Base-by-base conservation (phyloP, 2,888 invertebrate genomes). In the Drosophila fungiperda region DNA sequence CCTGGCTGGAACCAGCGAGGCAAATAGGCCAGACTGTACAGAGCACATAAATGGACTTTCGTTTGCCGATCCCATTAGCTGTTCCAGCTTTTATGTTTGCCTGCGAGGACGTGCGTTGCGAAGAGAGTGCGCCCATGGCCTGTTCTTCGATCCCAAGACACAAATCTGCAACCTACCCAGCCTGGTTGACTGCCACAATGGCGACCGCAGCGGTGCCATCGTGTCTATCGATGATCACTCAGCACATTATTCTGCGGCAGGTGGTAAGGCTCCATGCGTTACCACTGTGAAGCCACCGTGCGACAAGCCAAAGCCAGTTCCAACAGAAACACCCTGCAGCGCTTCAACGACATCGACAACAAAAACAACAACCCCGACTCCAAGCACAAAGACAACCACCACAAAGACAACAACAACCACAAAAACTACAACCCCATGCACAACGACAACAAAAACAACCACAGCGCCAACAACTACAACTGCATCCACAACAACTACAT, bases 31-130 rank as follows among this genome's bases (percentile, higher is more conserved):
- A 8, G 82, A 81, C 54, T 81, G 81, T 26, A 33, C 80, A 17
- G 68, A 76, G 2, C 68, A 73, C 17, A 45, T 79, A 11, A 82
- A 76, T 60, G 81, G 81, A 3, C 66, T 79, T 29, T 71, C 73
- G 0, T 73, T 82, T 58, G 63, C 73, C 38, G 81, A 81, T 62
- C 73, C 83, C 26, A 55, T 68, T 2, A 82, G 81, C 73, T 81
- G 81, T 36, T 76, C 82, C 50, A 73, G 76, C 68, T 81, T 76
- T 54, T 81, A 76, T 59, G 67, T 81, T 9, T 81, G 81, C 50
- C 36, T 82, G 5, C 76, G 83, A 11, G 81, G 81, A 35, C 76
- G 72, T 12, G 79, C 83, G 1, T 11, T 76, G 8, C 67, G 72
- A 32, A 69, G 66, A 29, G 73, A 73, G 20, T 81, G 81, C 54